Conservation (phyloP, 2,888 invertebrate genomes). For the Eledone cirrhosa region DNA sequence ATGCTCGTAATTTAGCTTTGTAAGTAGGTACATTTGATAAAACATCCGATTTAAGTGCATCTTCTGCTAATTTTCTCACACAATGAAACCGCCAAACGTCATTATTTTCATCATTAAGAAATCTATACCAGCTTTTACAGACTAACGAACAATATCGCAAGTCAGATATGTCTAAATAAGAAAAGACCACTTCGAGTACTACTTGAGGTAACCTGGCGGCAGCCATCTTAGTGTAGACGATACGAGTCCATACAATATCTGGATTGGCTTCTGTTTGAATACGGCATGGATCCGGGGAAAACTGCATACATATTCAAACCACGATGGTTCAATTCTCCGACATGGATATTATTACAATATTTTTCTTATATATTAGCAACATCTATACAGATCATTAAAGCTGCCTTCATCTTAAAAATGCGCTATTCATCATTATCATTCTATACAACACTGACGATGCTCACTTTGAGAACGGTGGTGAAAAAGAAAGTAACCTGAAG, state of each 20-base stretch:
- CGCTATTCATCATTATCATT: too few species aligned
- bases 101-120: conserved; percentile 90
- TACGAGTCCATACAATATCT: conserved; percentile 18
- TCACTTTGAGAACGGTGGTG: too few species aligned
- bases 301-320: too few species aligned
- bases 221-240: conserved; percentile 42
- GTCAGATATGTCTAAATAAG: conserved; percentile 86
- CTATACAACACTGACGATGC: too few species aligned
- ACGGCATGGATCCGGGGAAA: conserved; percentile 1
- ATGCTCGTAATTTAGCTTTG: conserved; percentile 89
- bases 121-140: conserved; percentile 91
- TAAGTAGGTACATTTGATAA: conserved; percentile 87
- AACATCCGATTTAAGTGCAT: conserved; percentile 88
- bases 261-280: background rate
- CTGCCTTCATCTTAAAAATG: too few species aligned
- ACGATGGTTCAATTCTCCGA: too few species aligned
- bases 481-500: too few species aligned
- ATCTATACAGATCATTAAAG: too few species aligned
- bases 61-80: conserved; percentile 84
- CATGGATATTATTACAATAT: too few species aligned
- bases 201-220: conserved; percentile 57
- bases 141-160: conserved; percentile 88
- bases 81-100: conserved; percentile 95
- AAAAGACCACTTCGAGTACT: conserved; percentile 72
- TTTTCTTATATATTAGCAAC: too few species aligned